Evolutionary conservation across 1,140 invertebrate genomes (phyloP).

Genomic region (Radopholus similis): DNA sequence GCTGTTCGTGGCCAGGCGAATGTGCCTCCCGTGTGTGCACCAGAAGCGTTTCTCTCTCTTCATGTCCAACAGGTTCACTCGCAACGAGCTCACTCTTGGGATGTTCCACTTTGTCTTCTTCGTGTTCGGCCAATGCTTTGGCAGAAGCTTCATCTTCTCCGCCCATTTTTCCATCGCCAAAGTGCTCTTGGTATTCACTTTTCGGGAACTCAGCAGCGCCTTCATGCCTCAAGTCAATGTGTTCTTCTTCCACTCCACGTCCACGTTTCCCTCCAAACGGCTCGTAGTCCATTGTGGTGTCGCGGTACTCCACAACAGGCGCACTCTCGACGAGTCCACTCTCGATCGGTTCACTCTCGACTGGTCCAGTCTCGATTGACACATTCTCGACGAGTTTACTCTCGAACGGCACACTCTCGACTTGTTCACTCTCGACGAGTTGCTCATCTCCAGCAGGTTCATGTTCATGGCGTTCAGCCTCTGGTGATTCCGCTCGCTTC

Average conservation of each 20-base stretch:
- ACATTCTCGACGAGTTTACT: neutral
- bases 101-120: too few relatives aligned
- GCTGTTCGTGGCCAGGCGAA: too few relatives aligned
- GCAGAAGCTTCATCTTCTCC: neutral
- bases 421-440: neutral
- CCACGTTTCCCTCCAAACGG: too few relatives aligned
- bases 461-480: neutral
- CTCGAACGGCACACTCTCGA: neutral
- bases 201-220: neutral
- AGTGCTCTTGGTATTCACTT: too few relatives aligned
- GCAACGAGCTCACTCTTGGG: too few relatives aligned
- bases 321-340: neutral
- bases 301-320: neutral
- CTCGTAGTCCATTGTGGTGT: neutral
- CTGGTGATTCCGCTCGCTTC: neutral
- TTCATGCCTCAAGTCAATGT: neutral
- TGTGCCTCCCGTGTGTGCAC: too few relatives aligned
- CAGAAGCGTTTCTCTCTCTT: too few relatives aligned
- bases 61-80: too few relatives aligned
- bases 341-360: neutral
- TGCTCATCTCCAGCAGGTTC: neutral
- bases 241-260: neutral
- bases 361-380: too few relatives aligned
- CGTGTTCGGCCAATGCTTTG: too few relatives aligned
- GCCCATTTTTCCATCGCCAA: neutral